phyloP scores from a whole-genome alignment of 92 coral and sea anemone species.

The Zoanthus gigantus region DNA sequence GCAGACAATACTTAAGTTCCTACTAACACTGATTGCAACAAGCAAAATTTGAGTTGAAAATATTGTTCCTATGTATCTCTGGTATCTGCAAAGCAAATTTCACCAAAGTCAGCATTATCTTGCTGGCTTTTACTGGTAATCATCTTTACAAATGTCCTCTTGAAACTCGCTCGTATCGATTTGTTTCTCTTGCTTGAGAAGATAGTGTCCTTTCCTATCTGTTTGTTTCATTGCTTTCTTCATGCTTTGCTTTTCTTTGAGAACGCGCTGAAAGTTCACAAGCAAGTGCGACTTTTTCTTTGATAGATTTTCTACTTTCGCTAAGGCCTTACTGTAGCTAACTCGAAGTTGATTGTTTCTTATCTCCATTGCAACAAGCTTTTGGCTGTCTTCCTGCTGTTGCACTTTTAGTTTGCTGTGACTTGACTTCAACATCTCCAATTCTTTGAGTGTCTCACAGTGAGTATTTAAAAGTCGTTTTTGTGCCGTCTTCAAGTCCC shows the following conservation, averaged over 20 bases:
- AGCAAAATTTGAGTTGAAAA: too few relatives aligned
- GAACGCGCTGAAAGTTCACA: conserved; percentile 34
- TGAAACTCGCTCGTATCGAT: neutral
- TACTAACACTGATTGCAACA: too few relatives aligned
- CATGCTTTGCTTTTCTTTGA: conserved; percentile 31
- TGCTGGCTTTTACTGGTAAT: neutral
- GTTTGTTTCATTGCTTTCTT: conserved; percentile 5
- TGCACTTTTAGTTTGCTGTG: conserved; percentile 7
- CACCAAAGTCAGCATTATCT: conserved; percentile 3
- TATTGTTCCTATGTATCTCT: too few relatives aligned
- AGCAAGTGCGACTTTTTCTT: conserved; percentile 45
- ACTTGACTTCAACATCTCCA: conserved; percentile 16
- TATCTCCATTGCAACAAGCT: conserved; percentile 22
- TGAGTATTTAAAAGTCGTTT: conserved; percentile 27
- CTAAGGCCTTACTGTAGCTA: conserved; percentile 35
- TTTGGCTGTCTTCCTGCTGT: neutral
- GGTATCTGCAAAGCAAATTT: conserved; percentile 15
- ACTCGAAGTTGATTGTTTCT: conserved; percentile 30
- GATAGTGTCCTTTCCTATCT: neutral
- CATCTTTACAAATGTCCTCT: neutral
- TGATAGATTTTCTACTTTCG: conserved; percentile 21
- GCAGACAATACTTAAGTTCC: too few relatives aligned
- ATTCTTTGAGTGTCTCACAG: conserved; percentile 16
- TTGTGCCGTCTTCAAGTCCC: conserved; percentile 28
- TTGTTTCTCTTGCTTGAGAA: neutral